Evolutionary conservation across 2,888 invertebrate genomes (phyloP).

Genomic region (Tenthredo distinguenda): DNA sequence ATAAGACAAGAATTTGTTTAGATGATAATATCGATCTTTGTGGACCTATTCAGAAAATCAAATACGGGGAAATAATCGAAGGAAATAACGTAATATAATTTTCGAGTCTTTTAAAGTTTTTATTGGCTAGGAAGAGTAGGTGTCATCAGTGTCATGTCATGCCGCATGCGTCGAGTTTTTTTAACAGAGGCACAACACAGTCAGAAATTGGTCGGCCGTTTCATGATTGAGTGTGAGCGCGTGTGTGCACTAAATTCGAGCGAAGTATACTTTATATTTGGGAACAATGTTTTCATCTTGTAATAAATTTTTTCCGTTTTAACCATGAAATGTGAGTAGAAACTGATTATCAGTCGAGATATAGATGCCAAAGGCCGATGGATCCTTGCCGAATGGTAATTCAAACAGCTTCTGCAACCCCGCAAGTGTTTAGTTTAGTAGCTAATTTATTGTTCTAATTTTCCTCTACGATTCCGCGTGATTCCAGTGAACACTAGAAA

Average conservation of each 20-base stretch:
- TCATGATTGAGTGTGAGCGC: background rate
- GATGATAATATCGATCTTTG: background rate
- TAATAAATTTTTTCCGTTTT: background rate
- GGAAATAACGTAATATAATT: background rate
- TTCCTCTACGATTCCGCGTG: background rate
- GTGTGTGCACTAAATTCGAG: background rate
- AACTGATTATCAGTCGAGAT: slow-evolving; percentile 32
- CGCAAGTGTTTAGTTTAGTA: slow-evolving; percentile 27
- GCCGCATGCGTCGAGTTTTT: slow-evolving; percentile 22
- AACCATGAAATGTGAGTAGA: slow-evolving; percentile 61
- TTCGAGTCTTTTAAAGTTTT: background rate
- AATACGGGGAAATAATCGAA: background rate
- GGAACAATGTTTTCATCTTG: background rate
- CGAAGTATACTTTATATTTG: background rate
- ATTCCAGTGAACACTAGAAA: slow-evolving; percentile 51
- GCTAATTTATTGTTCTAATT: background rate
- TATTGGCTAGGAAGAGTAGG: background rate
- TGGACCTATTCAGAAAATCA: background rate
- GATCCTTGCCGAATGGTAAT: slow-evolving; percentile 57
- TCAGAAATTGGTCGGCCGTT: background rate
- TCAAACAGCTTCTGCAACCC: slow-evolving; percentile 54
- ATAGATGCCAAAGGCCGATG: slow-evolving; percentile 53
- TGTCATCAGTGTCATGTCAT: slow-evolving; percentile 38
- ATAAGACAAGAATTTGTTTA: no score
- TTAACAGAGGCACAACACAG: background rate